phyloP scores from a whole-genome alignment of 2,113 vertebrate species.

The Archilochus colubris region DNA sequence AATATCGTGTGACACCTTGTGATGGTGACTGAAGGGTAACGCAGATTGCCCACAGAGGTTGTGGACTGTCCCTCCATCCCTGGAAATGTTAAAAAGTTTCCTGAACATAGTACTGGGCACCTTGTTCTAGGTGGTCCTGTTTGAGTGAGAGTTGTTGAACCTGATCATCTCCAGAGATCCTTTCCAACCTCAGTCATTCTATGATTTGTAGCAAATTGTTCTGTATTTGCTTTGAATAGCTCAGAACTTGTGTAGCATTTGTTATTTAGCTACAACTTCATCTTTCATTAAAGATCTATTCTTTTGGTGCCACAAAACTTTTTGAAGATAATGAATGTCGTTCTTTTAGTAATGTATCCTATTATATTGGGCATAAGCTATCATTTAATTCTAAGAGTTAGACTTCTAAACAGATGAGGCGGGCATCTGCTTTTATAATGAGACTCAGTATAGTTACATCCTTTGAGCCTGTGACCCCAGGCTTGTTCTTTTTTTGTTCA shows the following conservation, averaged over 20 bases:
- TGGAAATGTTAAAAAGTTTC: background rate
- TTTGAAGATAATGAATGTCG: background rate
- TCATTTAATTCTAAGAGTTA: background rate
- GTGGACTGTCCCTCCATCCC: background rate
- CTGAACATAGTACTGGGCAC: background rate
- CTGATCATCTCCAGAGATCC: background rate
- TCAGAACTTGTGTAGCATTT: background rate
- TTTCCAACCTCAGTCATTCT: background rate
- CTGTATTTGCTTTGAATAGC: background rate
- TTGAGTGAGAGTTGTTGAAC: accelerated
- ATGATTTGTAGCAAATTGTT: background rate
- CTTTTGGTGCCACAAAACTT: background rate
- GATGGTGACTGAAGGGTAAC: background rate
- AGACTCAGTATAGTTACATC: accelerated
- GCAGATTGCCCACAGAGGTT: background rate
- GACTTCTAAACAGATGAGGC: background rate
- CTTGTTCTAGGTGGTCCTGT: background rate
- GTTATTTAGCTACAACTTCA: background rate
- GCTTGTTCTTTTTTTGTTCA: background rate
- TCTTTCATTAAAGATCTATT: background rate
- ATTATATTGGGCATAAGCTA: background rate
- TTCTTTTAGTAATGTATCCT: background rate
- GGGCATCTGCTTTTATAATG: background rate
- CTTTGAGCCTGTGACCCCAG: background rate
- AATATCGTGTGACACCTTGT: background rate